phyloP scores from a whole-genome alignment of 2,113 vertebrate genomes.

The Gopherus evgoodei region DNA sequence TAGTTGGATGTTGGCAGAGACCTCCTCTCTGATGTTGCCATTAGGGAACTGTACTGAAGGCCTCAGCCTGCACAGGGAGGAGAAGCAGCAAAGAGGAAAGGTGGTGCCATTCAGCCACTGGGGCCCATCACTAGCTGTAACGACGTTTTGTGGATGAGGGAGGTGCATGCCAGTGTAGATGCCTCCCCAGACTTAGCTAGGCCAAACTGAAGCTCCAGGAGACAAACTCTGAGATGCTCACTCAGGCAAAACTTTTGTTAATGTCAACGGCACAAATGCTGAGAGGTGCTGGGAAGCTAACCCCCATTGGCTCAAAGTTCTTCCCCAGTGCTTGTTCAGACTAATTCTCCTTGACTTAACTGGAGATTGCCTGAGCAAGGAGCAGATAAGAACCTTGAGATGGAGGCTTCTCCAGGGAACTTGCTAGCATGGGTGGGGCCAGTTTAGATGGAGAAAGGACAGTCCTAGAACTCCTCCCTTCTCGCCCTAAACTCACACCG shows the following conservation, averaged over 20 bases:
- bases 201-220: neutral
- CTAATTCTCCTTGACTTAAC: neutral
- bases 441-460: neutral
- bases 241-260: neutral
- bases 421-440: neutral
- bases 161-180: neutral
- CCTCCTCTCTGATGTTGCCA: neutral
- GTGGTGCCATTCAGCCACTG: neutral
- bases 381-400: neutral
- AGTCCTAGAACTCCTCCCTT: neutral
- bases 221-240: neutral
- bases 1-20: neutral
- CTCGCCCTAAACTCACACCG: neutral
- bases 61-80: too few relatives aligned
- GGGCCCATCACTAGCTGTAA: neutral
- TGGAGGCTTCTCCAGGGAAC: neutral
- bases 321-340: neutral
- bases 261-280: fast-evolving
- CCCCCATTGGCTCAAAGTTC: neutral
- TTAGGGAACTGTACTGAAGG: neutral
- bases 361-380: neutral
- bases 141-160: fast-evolving
- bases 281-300: neutral
- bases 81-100: neutral
- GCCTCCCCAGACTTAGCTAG: fast-evolving